Evolutionary conservation across 2,113 vertebrate genomes (phyloP), one percentile per base, ranked within the genome.

Genomic region (Nerophis ophidion): DNA sequence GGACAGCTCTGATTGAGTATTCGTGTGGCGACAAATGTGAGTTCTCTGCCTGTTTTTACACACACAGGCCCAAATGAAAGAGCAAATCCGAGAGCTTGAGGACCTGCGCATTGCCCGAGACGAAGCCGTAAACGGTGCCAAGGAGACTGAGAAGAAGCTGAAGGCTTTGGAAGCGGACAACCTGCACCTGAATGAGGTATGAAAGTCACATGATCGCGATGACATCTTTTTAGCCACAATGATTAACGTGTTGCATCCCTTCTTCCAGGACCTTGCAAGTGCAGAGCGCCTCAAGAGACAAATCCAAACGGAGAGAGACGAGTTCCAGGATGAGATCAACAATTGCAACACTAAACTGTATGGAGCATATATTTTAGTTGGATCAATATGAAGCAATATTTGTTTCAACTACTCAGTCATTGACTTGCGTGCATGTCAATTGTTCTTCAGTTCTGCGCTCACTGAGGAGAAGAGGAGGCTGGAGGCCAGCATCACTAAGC

Each of bases 81-180:
- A 99, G 52, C 89, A 86, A 61, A 82, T 93, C 86, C 86, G 93
- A 2, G 97, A 99, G 73, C 71, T 96, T 83, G 95, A 98, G 0
- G 95, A 98, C 16, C 89, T 93, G 0, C 92, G 94, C 1, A 53
- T 91, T 53, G 93, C 97, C 69, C 90, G 94, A 16, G 96, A 98
- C 50, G 94, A 97, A 69, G 93, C 91, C 46, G 84, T 96, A 72
- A 92, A 85, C 0, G 88, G 83, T 57, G 88, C 94, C 73, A 98
- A 93, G 87, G 97, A 99, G 84, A 93, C 91, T 0, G 95, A 98
- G 84, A 98, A 88, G 91, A 99, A 96, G 76, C 71, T 97, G 48
- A 99, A 98, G 85, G 79, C 81, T 79, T 90, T 98, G 91, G 96
- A 98, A 82, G 92, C 95, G 0, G 94, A 98, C 38, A 89, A 91